phyloP scores from a whole-genome alignment of 2,888 invertebrate species.

The Branchipolynoe longqiensis region DNA sequence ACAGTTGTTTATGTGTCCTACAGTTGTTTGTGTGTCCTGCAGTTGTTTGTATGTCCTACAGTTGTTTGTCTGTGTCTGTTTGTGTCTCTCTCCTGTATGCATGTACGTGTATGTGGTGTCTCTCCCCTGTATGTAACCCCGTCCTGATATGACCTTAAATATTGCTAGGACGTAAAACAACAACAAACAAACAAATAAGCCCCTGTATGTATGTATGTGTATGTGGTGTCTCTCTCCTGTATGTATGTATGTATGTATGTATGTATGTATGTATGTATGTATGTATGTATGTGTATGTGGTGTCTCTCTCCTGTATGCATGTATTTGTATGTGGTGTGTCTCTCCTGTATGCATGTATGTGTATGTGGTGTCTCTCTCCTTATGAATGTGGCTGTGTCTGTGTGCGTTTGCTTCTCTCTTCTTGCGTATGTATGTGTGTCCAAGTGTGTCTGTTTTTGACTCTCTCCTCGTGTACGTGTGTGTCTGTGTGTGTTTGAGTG shows the following conservation, averaged over 20 bases:
- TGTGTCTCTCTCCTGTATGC: background rate
- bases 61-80: background rate
- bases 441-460: background rate
- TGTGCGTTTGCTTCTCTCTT: background rate
- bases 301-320: background rate
- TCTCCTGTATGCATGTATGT: background rate
- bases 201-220: background rate
- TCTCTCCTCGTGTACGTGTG: no score
- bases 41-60: background rate
- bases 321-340: background rate
- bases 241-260: background rate
- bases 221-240: background rate
- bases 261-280: background rate
- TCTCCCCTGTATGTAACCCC: no score
- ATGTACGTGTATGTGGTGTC: background rate
- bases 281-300: background rate
- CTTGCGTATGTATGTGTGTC: background rate
- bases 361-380: background rate
- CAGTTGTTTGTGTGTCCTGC: no score
- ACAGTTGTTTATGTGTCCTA: no score
- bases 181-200: no score
- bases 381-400: background rate
- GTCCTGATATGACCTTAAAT: no score
- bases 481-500: background rate
- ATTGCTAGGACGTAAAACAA: no score